Percentiles rank a stretch among this genome's conserved stretches.
Conservation (phyloP, 2,888 invertebrate species). For the Agrotis ipsilon region DNA sequence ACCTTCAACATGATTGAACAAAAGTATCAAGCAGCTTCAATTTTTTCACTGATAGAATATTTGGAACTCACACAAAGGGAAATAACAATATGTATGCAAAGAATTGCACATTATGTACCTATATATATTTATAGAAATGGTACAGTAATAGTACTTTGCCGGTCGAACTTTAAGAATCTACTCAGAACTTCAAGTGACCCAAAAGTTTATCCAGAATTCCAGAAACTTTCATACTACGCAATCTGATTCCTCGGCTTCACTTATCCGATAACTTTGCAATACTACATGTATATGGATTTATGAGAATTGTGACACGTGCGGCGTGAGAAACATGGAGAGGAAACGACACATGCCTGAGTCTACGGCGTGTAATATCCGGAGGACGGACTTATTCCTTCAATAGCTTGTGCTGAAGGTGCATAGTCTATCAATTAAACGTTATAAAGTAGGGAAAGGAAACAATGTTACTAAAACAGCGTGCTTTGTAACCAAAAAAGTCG, state of each 20-base stretch:
- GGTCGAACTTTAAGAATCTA: neutral
- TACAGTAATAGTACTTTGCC: neutral
- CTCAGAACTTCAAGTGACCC: slow-evolving; percentile 24
- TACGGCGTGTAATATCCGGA: slow-evolving; percentile 42
- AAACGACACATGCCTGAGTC: slow-evolving; percentile 23
- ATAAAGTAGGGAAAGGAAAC: no score
- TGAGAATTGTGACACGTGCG: slow-evolving; percentile 13
- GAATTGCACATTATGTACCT: no score
- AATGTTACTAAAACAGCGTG: no score
- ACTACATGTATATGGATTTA: neutral
- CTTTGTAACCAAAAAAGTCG: no score
- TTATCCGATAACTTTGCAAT: slow-evolving; percentile 13
- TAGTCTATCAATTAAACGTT: neutral
- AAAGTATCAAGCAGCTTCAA: neutral
- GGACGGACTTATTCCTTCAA: neutral
- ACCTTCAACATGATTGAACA: no score
- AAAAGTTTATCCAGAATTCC: slow-evolving; percentile 17
- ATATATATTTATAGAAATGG: no score
- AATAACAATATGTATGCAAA: neutral
- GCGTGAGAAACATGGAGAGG: slow-evolving; percentile 13
- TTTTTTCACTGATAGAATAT: neutral
- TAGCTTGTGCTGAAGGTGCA: neutral
- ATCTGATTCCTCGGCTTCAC: neutral
- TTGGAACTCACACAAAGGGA: neutral
- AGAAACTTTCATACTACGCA: slow-evolving; percentile 12